Evolutionary conservation across 2,888 invertebrate genomes (phyloP), one percentile per base, ranked within the genome.

Genomic region (Mythimna vitellina): DNA sequence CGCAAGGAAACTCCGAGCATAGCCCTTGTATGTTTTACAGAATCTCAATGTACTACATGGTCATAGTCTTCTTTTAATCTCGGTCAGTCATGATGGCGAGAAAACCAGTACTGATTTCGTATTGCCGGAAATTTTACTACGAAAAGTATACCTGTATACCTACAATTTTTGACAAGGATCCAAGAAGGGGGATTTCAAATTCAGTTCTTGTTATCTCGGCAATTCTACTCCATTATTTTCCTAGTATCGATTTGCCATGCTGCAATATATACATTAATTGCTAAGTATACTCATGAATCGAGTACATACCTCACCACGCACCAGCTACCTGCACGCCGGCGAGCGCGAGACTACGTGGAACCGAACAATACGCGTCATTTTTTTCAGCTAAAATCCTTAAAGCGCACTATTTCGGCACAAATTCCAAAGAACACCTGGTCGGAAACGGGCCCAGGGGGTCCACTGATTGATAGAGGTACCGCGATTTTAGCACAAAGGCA

Each of bases 351-450:
- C 92, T 96, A 95, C 96, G 92, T 90, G 92, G 96, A 96, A 96
- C 78, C 89, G 91, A 82, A 96, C 96, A 96, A 96, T 93, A 86
- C 92, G 83, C 81, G 90, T 91, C 89, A 90, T 88, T 93, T 94
- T 95, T 95, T 95, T 95, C 87, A 76, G 73, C 76, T 86, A 80
- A 87, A 91, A 89, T 91, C 90, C 89, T 90, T 92, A 92, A 93
- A 94, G 93, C 94, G 93, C 92, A 93, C 92, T 94, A 93, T 94
- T 94, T 95, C 94, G 94, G 93, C 89, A 90, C 94, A 93, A 95
- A 96, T 95, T 95, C 95, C 96, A 93, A 94, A 92, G 92, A 91
- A 94, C 96, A 96, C 96, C 96, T 96, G 96, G 96, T 95, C 96
- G 96, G 96, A 96, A 96, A 94, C 92, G 92, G 90, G 89, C 95